Evolutionary conservation across 1,140 invertebrate species (phyloP), one percentile per base, ranked within the genome.

Genomic region (Homalodisca vitripennis): DNA sequence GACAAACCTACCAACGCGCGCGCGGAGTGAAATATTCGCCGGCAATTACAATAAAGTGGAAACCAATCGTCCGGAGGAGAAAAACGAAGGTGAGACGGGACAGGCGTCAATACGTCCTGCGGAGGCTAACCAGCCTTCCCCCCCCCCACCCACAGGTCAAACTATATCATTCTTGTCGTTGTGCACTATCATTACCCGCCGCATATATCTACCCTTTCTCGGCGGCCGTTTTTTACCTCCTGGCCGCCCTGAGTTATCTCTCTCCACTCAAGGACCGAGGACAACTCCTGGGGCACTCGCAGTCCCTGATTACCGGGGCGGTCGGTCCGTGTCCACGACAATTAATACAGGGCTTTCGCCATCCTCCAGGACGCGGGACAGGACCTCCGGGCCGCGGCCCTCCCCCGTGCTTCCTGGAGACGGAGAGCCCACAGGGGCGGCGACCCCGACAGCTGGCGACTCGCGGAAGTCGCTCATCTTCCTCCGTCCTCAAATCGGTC

Each of bases 11-110:
- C 34, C 17, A 41, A n/a, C n/a, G n/a, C n/a, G n/a, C n/a, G n/a
- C n/a, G n/a, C 14, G 48, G 24, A 60, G 55, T 60, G 55, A 60
- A 60, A 60, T 60, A 60, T 60, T 60, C n/a, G 14, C 55, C 55
- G 55, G 55, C 55, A 60, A 60, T 60, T 60, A 60, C 55, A 60
- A 60, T 60, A 60, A 60, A 60, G 22, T 60, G 55, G 55, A 60
- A 60, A 60, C 55, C 55, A 60, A 60, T 60, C 55, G 34, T 60
- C 24, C 29, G 26, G 55, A 60, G 55, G 24, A 60, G 20, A 60
- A 60, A 13, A 26, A 60, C 24, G 55, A 60, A 12, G 22, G 22
- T 13, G 55, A 27, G 6, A 24, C 55, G 34, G 34, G 55, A 60
- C 55, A 60, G 55, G 55, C 55, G 29, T 60, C 55, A 60, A 60